phyloP scores from a whole-genome alignment of 1,140 invertebrate species.

The Pantala flavescens region DNA sequence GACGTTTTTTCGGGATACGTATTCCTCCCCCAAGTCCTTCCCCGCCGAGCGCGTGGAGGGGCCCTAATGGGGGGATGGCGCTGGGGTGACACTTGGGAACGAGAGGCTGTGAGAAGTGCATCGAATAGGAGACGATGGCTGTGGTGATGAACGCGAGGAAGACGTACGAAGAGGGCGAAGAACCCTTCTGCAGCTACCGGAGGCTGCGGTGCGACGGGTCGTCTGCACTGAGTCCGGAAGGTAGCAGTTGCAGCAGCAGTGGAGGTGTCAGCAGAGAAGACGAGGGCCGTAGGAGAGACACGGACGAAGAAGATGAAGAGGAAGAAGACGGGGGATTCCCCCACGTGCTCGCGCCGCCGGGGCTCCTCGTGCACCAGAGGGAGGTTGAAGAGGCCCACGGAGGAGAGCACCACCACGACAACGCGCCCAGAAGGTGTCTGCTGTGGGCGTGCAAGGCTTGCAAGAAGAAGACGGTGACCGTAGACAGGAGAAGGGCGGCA shows the following conservation, averaged over 20 bases:
- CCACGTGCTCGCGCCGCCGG: not conserved
- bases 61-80: too few species aligned
- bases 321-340: not conserved
- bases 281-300: not conserved
- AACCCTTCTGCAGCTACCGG: too few species aligned
- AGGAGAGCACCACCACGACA: constrained; percentile 28
- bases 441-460: constrained; percentile 95
- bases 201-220: not conserved
- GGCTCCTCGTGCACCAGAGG: not conserved
- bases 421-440: constrained; percentile 63
- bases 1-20: too few species aligned
- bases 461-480: constrained; percentile 86
- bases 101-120: too few species aligned
- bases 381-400: not conserved
- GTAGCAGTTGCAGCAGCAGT: not conserved
- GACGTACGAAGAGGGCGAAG: too few species aligned
- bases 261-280: not conserved
- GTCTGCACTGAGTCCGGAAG: not conserved
- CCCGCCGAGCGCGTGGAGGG: too few species aligned
- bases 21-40: too few species aligned
- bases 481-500: constrained; percentile 91
- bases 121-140: too few species aligned
- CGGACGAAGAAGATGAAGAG: not conserved
- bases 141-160: too few species aligned
- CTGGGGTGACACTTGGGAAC: too few species aligned